Percentiles rank a stretch among this genome's conserved stretches.
These are phyloP conservation scores for Cyprinus carpio DNA, from an alignment of 2,113 vertebrate species.

Conservation along the genomic window DNA sequence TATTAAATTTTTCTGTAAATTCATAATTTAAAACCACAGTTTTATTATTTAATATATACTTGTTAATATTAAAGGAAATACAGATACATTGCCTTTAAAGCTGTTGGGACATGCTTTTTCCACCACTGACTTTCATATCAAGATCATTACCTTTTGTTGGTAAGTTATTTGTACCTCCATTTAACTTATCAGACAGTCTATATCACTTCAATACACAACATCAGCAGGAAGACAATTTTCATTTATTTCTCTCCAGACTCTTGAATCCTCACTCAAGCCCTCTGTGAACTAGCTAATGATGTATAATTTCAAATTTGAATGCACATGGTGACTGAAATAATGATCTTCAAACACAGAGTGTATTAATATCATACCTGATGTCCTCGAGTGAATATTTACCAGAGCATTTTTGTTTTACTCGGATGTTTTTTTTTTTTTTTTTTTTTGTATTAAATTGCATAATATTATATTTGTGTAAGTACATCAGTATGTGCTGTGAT, in stretches of 20 bases:
- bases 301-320: constrained; percentile 4
- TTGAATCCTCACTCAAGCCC: neutral
- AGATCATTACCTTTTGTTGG: neutral
- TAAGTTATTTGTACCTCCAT: constrained; percentile 1
- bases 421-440: neutral
- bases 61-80: too few species aligned
- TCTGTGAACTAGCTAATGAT: neutral
- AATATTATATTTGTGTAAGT: neutral
- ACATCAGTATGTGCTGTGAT: neutral
- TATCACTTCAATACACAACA: neutral
- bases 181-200: neutral
- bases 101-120: constrained; percentile 2
- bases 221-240: neutral
- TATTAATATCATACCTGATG: neutral
- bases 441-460: neutral
- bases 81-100: neutral
- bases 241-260: constrained; percentile 1
- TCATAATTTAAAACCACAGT: neutral
- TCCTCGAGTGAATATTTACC: neutral
- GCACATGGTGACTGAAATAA: neutral
- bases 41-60: neutral
- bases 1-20: neutral
- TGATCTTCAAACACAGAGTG: neutral
- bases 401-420: neutral
- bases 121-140: constrained; percentile 9